Evolutionary conservation across 2,113 vertebrate genomes (phyloP).

Genomic region (Meles meles): DNA sequence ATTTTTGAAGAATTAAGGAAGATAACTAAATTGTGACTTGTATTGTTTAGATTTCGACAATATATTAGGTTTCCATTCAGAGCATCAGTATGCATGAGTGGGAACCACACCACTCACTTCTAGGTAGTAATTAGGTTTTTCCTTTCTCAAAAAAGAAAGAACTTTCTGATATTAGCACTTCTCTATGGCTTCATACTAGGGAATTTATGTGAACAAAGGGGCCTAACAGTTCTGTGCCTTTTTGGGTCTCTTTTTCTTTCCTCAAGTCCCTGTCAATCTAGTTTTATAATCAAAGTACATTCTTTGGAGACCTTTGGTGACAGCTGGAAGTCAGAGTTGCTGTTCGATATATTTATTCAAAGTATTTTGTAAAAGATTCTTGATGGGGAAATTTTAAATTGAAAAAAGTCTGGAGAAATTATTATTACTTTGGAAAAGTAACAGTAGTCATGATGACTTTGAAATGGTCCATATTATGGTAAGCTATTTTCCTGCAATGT

Average conservation of each 20-base stretch:
- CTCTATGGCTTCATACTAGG: background rate
- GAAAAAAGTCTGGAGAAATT: conserved; percentile 55
- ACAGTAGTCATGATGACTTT: conserved; percentile 4
- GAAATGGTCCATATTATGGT: background rate
- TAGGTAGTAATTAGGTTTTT: conserved; percentile 44
- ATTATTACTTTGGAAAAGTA: conserved; percentile 29
- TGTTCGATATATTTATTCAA: conserved; percentile 64
- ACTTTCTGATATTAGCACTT: conserved; percentile 45
- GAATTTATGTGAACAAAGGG: conserved; percentile 60
- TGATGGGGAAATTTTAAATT: conserved; percentile 56
- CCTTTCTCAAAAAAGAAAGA: conserved; percentile 33
- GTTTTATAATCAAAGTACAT: conserved; percentile 71
- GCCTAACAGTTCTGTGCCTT: conserved; percentile 35
- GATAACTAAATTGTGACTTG: conserved; percentile 11
- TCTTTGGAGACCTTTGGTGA: conserved; percentile 60
- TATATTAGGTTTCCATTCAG: conserved; percentile 8
- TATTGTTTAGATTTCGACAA: background rate
- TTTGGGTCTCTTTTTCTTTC: conserved; percentile 9
- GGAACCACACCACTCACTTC: background rate
- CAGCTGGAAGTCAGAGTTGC: conserved; percentile 65
- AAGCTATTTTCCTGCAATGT: background rate
- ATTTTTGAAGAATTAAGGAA: conserved; percentile 45
- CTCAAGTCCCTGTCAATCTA: conserved; percentile 51
- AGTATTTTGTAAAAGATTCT: conserved; percentile 63
- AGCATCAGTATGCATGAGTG: background rate